Base-by-base conservation (phyloP, 2,888 invertebrate genomes). In the Lumbricus terrestris region DNA sequence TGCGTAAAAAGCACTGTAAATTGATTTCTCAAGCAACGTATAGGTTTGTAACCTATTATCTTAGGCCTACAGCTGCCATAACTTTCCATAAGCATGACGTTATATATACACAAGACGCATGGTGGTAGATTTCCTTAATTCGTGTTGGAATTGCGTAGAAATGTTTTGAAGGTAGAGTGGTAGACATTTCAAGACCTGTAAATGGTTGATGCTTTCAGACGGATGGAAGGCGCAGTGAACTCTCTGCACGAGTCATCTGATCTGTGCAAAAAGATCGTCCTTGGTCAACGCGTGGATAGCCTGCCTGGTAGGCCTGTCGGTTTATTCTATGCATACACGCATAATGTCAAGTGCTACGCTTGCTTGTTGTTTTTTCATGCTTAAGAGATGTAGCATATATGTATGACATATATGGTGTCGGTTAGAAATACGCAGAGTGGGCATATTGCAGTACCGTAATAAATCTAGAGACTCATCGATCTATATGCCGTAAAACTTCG, bases 231-330 rank as follows among this genome's bases (percentile, higher is more conserved):
- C 89, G 92, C 93, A 37, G 89, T 94, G 13, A 90, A 91, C 40
- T 90, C 92, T 69, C 89, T 94, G 37, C 90, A 91, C n/a, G 88
- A 83, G 23, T 92, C 93, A 40, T 92, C 93, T 34, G 90, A 92
- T 34, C 91, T 94, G 90, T 93, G 93, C 83, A 92, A 92, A 91
- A 93, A 92, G 88, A 93, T 94, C 88, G 93, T 93, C 42, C 91
- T 92, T 37, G 93, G 90, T 33, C 90, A 90, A n/a, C 38, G 47
- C 33, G n/a, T 83, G n/a, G 69, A 90, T 83, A 37, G 37, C 23
- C 85, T 85, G 5, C 85, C 85, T 20, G 85, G 85, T 85, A 34
- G 13, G 34, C 16, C 33, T 83, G 18, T 18, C 23, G 34, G 15
- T 16, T 23, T 85, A 37, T 85, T 69, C 3, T 8, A n/a, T 69